Evolutionary conservation across 2,797 vertebrate species (phyloP), one percentile per base, ranked within the genome.

Genomic region (Telmatherina bonti): DNA sequence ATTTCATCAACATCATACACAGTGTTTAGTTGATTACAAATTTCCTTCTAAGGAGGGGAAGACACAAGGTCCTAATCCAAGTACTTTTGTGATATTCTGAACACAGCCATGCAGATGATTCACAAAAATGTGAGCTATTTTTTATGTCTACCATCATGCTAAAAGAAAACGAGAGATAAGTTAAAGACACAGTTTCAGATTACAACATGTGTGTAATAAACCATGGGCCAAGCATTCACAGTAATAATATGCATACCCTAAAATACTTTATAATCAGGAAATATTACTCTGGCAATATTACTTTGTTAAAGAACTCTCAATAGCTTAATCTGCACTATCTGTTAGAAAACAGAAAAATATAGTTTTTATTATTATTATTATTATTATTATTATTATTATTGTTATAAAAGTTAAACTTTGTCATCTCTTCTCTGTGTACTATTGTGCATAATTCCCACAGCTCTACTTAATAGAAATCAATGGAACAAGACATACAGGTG

Each of bases 401-500:
- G 51, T 30, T 49, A 9, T 10, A 10, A 51, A 35, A 52, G 22
- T 30, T 15, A n/a, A 59, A 4, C 54, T 20, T 22, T 67, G 30
- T 57, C 20, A 43, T 18, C 20, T 43, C 10, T 70, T 10, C 41
- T 79, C 7, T 43, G 0, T 12, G 47, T 53, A 24, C 57, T 61
- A 8, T n/a, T 29, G 55, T 65, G 43, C 53, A 66, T 59, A 52
- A 73, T 73, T 81, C 73, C 47, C 64, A 68, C 72, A 60, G 36
- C 62, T 81, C 36, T 29, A 67, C 38, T 70, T 74, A 61, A 86
- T 83, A 79, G 70, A 75, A 65, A 49, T 76, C 62, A 60, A 41
- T 10, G 13, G 73, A 60, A 76, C 26, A 74, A 70, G 67, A 84
- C 76, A 77, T 67, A 65, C 71, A 81, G 73, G 78, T 85, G 80